These are phyloP conservation scores for Lepidochitona cinerea DNA, from an alignment of 2,888 invertebrate species.

Conservation along the genomic window DNA sequence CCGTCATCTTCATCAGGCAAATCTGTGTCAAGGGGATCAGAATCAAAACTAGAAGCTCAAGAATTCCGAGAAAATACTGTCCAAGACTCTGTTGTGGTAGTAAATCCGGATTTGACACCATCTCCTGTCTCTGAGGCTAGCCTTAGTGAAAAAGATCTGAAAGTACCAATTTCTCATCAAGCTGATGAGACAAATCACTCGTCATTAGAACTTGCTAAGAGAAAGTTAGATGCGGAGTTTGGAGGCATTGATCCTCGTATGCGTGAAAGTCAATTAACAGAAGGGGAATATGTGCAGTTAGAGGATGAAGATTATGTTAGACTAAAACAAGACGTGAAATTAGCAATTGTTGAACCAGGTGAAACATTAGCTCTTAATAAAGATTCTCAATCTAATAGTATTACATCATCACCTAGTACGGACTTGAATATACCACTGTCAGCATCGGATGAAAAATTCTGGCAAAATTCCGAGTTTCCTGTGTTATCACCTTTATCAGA, in stretches of 20 bases:
- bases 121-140: not conserved
- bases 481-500: not conserved
- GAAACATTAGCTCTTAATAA: not conserved
- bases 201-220: not conserved
- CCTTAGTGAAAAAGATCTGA: not conserved
- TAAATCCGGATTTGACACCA: not conserved
- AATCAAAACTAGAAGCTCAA: not conserved
- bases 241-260: not conserved
- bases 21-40: not conserved
- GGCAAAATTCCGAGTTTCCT: not conserved
- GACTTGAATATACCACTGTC: not conserved
- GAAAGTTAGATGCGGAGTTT: not conserved
- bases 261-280: not conserved
- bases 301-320: not conserved
- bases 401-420: not conserved
- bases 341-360: not conserved
- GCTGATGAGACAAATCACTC: not conserved
- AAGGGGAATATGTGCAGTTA: constrained; percentile 3
- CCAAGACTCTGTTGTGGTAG: not conserved
- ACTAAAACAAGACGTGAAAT: not conserved
- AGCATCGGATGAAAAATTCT: constrained; percentile 5
- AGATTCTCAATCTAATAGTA: not conserved
- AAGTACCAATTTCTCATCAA: not conserved
- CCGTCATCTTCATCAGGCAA: not conserved
- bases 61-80: not conserved